Evolutionary conservation across 2,113 vertebrate genomes (phyloP).

Genomic region (Dasyprocta punctata): DNA sequence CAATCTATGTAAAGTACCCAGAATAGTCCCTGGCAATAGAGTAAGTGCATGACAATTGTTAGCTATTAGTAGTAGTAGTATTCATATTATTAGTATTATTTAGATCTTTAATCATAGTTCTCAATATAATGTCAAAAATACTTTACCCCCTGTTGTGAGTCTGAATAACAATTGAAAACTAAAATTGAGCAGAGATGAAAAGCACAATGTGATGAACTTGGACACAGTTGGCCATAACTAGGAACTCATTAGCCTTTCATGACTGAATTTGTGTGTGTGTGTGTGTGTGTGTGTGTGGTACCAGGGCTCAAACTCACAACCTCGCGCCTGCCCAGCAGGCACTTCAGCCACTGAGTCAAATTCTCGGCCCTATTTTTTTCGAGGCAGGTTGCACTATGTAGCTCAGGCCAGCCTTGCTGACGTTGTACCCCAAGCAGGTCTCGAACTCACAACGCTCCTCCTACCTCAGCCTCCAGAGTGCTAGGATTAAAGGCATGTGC

Average conservation of each 20-base stretch:
- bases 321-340: too few relatives aligned
- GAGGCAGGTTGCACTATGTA: too few relatives aligned
- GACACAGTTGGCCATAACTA: background rate
- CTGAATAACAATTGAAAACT: background rate
- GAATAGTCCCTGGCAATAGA: background rate
- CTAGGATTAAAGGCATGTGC: too few relatives aligned
- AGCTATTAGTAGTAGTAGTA: background rate
- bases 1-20: background rate
- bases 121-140: slow-evolving; percentile 45
- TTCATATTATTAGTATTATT: slow-evolving; percentile 44
- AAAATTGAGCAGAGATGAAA: background rate
- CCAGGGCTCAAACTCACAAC: too few relatives aligned
- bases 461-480: too few relatives aligned
- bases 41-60: background rate
- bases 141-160: background rate
- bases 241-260: background rate
- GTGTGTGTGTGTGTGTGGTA: too few relatives aligned
- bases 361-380: too few relatives aligned
- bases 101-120: slow-evolving; percentile 39
- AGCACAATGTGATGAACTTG: background rate
- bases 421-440: too few relatives aligned
- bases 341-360: too few relatives aligned
- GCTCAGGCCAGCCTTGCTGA: too few relatives aligned
- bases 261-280: too few relatives aligned
- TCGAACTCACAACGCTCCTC: too few relatives aligned